Base-by-base conservation (phyloP, 1,140 invertebrate species). In the Pollicipes pollicipes region DNA sequence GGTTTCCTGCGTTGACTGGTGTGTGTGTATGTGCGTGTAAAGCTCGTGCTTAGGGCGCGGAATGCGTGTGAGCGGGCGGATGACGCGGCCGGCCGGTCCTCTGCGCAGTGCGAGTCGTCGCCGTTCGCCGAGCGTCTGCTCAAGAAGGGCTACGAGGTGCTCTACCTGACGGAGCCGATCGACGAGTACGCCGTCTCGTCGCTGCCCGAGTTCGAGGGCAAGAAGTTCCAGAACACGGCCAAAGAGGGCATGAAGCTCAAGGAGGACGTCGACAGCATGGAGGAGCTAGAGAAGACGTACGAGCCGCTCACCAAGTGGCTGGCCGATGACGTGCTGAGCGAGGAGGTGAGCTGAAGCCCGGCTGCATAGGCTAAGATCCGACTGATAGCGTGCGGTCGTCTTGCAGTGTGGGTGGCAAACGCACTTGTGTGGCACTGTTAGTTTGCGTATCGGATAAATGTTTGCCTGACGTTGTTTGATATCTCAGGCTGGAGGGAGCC, bases 181-280 rank as follows among this genome's bases (percentile, higher is more conserved):
- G 97, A 99, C 82, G 97, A 99, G 81, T 99, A 99, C 81, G 89
- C 91, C 74, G 91, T 99, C 71, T 95, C 95, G 66, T 88, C 93
- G 16, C 81, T 99, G 76, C 95, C 97, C n/a, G 96, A 99, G 81
- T 99, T 95, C 81, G 96, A 99, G 77, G 93, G 94, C 32, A 97
- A 98, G 82, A 98, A 98, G 80, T 97, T 99, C 89, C 95, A 98
- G 82, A 99, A 99, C 78, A 93, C 98, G 37, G 97, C 97, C 72
- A 99, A 99, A 80, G 97, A 99, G 83, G 95, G 96, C 1, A 87
- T 99, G 76, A 87, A 88, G 70, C 79, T 99, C 0, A 88, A 93
- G 72, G 93, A 86, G 78, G 88, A 91, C 73, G 88, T 88, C 72
- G 85, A 87, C 69, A 93, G 95, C 78, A 83, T 89, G 75, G 93